Evolutionary conservation across 1,140 invertebrate genomes (phyloP), one percentile per base, ranked within the genome.

Genomic region (Drosophila tsacasi): DNA sequence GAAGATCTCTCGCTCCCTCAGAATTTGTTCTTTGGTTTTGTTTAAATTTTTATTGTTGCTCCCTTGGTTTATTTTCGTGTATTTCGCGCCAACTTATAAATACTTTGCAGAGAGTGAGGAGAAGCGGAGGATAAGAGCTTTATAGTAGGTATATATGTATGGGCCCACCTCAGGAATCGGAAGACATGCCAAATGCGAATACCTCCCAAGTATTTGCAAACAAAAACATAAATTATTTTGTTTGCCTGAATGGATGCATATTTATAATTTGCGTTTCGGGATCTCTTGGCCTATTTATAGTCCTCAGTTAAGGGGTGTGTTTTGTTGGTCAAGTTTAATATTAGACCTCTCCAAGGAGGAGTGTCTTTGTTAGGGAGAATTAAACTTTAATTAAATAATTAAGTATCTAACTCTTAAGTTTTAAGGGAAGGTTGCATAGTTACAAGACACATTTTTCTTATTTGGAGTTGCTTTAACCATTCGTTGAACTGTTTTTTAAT

Each of bases 141-240:
- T 52, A 13, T 40, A 47, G 37, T 35, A 55, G 46, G 30, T 63
- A 30, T 30, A n/a, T 10, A 17, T 49, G 37, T 9, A 25, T 66
- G 44, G 35, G 67, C 68, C 79, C 65, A 71, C 63, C 74, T 78
- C 67, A 32, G 59, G 54, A 64, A 44, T 78, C 57, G 49, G 52
- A 76, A 75, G 79, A 84, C 74, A 84, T 72, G 76, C 81, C 71
- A 80, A 74, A 78, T 66, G 67, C 62, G 71, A 83, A 90, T 72
- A 79, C 76, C 76, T 57, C 67, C 76, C 59, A 87, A 87, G 84
- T 90, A 87, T 87, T 89, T 87, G 84, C 84, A 89, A 87, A 87
- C 85, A 87, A 89, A 87, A 78, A 87, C 76, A 87, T 87, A 87
- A 87, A 89, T 87, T 84, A 83, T 77, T 72, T 83, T 83, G 58